Base-by-base conservation (phyloP, 1,140 invertebrate genomes). In the Adoxophyes honmai region DNA sequence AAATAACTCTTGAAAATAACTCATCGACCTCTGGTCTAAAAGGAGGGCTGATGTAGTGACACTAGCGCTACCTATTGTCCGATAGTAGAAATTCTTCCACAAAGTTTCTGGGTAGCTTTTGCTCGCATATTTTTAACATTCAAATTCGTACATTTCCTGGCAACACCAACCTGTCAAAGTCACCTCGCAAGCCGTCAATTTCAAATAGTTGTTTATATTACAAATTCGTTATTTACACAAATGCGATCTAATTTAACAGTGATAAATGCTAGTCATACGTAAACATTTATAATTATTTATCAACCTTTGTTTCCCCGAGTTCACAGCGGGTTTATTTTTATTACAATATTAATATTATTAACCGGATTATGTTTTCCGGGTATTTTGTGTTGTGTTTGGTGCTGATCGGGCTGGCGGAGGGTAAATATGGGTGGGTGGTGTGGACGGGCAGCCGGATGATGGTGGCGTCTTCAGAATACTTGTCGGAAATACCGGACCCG, bases 351-450 rank as follows among this genome's bases (percentile, higher is more conserved):
- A 28, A 28, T 2, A 6, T 28, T 28, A 3, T 28, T 28, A 2
- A 6, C 6, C 21, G 21, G 21, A 28, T 28, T 2, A 28, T 28
- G 21, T 28, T 28, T 28, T 28, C n/a, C n/a, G n/a, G 21, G 39
- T 76, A 48, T 55, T 63, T 60, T 37, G 57, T 38, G 42, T 60
- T 16, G 34, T 68, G 16, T 53, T 35, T 53, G 51, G 59, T 28
- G 70, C 70, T 53, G 72, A 34, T 53, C 34, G n/a, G 10, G 4
- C 0, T 13, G 42, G 42, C 13, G 42, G 42, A 78, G 52, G 44
- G 69, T 66, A 76, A 72, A 62, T 87, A 85, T 56, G 81, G 68
- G 1, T 85, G 66, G 63, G 69, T 81, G 4, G 62, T 57, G 21
- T 78, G 75, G 73, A 34, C 54, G 1, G 28, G 57, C 0, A 53